Evolutionary conservation across 2,888 invertebrate species (phyloP), one percentile per base, ranked within the genome.

Genomic region (Drosophila atripex): DNA sequence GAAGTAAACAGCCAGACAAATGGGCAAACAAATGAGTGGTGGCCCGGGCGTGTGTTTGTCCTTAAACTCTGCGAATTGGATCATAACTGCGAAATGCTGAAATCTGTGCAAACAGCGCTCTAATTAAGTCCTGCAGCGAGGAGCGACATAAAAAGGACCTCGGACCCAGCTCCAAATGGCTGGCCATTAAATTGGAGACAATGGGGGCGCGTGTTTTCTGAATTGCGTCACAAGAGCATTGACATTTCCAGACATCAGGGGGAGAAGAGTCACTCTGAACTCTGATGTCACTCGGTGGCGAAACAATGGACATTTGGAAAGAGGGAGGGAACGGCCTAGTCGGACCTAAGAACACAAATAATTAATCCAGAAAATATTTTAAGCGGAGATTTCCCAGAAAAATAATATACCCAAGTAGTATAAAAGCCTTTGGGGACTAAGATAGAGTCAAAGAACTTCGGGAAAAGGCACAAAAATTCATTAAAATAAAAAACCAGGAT

Each of bases 71-170:
- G 32, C 64, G 88, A 88, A 84, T 84, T 86, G 88, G 82, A 86
- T 86, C 84, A 86, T 88, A 84, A 80, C 82, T 65, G 82, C 73
- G 59, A 72, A 86, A 80, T 88, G 82, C 75, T 65, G 65, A 88
- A 88, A 88, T 88, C 89, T 89, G 84, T 76, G 83, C 89, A 88
- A 86, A 86, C 86, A 88, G 75, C 75, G 75, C 74, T 71, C 80
- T 89, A 90, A 89, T 89, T 90, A 86, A 84, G 77, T 89, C 86
- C 82, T 68, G 88, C 85, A 68, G 87, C 64, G 86, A 64, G 73
- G 41, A 64, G 50, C 41, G 25, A 58, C 77, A 85, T 68, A 63
- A 71, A 84, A 68, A 49, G 60, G 63, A 71, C 76, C 61, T 69
- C 38, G 35, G 46, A 54, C 43, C 41, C 47, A 39, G 53, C 38